phyloP scores from a whole-genome alignment of 1,140 invertebrate genomes.

The Drosophila pandora region DNA sequence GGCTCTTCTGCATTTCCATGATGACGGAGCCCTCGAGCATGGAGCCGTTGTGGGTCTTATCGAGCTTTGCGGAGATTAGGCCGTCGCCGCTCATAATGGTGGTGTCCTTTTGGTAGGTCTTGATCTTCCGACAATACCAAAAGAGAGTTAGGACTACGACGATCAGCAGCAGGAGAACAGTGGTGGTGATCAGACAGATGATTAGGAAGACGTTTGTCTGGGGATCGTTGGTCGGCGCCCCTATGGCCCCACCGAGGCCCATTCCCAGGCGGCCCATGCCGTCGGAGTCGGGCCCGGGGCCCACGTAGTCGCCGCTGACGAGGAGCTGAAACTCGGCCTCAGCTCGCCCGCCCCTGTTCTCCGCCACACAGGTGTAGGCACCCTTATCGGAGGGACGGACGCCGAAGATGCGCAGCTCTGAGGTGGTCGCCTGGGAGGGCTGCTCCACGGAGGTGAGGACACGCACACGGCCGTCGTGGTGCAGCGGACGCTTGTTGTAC shows the following conservation, averaged over 20 bases:
- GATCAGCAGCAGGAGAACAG: conserved; percentile 86
- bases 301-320: conserved; percentile 85
- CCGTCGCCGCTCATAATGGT: conserved; percentile 82
- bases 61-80: conserved; percentile 81
- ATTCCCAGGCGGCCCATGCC: conserved; percentile 50
- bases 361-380: conserved; percentile 94
- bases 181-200: conserved; percentile 85
- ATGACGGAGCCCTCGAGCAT: conserved; percentile 86
- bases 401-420: conserved; percentile 89
- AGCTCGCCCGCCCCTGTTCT: conserved; percentile 92
- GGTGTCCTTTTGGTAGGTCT: conserved; percentile 85
- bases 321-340: conserved; percentile 87
- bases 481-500: conserved; percentile 86
- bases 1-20: conserved; percentile 90
- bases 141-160: conserved; percentile 88
- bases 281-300: conserved; percentile 83
- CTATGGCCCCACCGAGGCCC: conserved; percentile 64
- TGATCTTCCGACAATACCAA: conserved; percentile 86
- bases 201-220: conserved; percentile 84
- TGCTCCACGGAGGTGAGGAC: conserved; percentile 74
- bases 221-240: conserved; percentile 65
- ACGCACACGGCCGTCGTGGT: conserved; percentile 85
- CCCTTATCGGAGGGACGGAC: conserved; percentile 91
- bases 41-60: conserved; percentile 87
- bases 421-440: conserved; percentile 52